A percentile compares a stretch with the other conserved stretches of the same genome.
Evolutionary conservation across 2,797 vertebrate species (phyloP).

Genomic region (Bradypodion pumilum): DNA sequence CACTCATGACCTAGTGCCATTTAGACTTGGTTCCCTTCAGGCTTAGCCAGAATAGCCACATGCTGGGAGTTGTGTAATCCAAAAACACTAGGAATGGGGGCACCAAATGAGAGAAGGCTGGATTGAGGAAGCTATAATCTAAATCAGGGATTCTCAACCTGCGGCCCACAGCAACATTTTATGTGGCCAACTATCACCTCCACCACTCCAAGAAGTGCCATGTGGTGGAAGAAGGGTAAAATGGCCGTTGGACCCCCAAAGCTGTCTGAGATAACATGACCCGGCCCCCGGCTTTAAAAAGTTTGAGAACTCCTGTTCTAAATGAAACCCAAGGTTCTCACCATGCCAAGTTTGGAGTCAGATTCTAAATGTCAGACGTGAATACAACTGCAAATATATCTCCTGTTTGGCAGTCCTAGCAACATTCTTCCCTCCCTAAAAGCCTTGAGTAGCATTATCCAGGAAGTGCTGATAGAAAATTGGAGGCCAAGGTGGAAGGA

Average conservation of each 20-base stretch:
- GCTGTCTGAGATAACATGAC: too few relatives aligned
- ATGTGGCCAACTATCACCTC: too few relatives aligned
- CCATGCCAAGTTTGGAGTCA: neutral
- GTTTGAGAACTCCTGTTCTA: too few relatives aligned
- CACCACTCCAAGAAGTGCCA: too few relatives aligned
- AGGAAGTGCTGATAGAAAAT: neutral
- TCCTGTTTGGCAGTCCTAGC: neutral
- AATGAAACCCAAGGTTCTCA: neutral
- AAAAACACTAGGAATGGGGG: neutral
- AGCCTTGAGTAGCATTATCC: neutral
- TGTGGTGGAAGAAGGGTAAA: too few relatives aligned
- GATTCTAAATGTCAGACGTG: neutral
- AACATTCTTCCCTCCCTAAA: neutral
- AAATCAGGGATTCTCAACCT: too few relatives aligned
- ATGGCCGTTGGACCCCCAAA: too few relatives aligned
- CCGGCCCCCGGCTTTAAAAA: too few relatives aligned
- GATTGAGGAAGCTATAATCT: neutral
- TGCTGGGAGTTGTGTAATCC: neutral
- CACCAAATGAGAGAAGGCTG: neutral
- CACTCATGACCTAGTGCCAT: neutral
- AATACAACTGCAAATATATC: neutral
- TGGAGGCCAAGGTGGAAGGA: neutral
- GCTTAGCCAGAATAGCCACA: neutral
- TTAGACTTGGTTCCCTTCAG: neutral
- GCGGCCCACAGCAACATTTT: too few relatives aligned